Evolutionary conservation across 2,797 vertebrate species (phyloP), one percentile per base, ranked within the genome.

Genomic region (Neosilurus hyrtlii): DNA sequence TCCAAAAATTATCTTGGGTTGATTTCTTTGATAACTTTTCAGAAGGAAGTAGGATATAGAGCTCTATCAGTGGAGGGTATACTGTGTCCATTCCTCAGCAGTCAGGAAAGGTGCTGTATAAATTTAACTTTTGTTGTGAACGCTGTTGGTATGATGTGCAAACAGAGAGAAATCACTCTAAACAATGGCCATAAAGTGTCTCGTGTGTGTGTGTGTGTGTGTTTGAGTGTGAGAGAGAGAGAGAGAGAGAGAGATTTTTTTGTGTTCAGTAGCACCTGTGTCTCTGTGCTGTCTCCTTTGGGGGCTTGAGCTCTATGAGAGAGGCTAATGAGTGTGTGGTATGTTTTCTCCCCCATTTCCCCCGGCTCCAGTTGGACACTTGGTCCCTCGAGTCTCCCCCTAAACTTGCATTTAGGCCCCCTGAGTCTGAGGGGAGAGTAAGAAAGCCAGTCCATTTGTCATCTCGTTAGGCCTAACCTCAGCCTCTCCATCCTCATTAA

Each of bases 361-460:
- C 61, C 57, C 52, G 52, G 14, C 62, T 82, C 81, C 20, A 57
- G 59, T 62, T 52, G 68, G 77, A 61, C 76, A 18, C 85, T 70
- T 73, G 37, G 65, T 86, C 84, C 85, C 84, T 43, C 51, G 18
- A 70, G 20, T 43, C 59, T 76, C 76, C 70, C 82, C 84, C 85
- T 56, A 26, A 80, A 68, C 79, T 82, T 68, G 54, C 71, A 78
- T 83, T 86, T 83, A 84, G 83, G 83, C 81, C 82, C 83, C 79
- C 62, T 79, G 57, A 83, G 81, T 80, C 82, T 83, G 85, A 86
- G 65, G 61, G 81, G 73, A 73, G 62, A 73, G 78, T 75, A 82
- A 83, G 81, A 85, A 83, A 82, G 86, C 66, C 59, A 35, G 68
- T 86, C 84, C 77, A 87, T 88, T 89, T 86, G 86, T 89, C 87